These are phyloP conservation scores for Oreochromis aureus DNA, from an alignment of 2,113 vertebrate species.

Conservation along the genomic window DNA sequence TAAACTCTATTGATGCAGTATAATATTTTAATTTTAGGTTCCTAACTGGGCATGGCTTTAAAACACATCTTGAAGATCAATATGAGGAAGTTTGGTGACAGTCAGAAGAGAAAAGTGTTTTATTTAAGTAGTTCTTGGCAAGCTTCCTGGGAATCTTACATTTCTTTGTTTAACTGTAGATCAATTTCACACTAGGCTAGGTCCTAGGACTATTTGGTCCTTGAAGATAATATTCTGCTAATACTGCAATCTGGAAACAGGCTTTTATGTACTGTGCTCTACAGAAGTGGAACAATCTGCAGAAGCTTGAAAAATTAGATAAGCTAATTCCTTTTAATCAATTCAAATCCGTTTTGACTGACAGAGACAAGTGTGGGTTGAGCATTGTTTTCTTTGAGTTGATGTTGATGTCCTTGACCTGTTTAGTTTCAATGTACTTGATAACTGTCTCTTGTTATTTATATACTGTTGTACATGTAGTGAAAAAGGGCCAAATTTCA, in stretches of 20 bases:
- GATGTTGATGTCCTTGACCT: neutral
- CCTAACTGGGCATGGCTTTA: neutral
- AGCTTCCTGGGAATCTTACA: neutral
- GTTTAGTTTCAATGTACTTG: neutral
- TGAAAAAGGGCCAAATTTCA: neutral
- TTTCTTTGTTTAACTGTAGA: neutral
- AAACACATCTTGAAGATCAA: neutral
- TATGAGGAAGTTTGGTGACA: neutral
- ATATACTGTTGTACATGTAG: neutral
- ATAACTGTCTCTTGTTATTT: neutral
- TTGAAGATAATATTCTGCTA: neutral
- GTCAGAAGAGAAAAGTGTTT: neutral
- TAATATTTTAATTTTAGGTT: neutral
- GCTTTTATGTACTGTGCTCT: neutral
- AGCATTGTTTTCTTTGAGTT: neutral
- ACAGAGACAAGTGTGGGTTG: neutral
- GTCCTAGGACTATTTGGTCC: neutral
- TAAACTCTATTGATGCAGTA: neutral
- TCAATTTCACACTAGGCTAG: neutral
- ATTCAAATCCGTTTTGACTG: neutral
- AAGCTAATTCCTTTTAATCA: neutral
- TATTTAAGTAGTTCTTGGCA: neutral
- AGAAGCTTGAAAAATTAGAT: neutral
- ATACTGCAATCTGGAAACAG: neutral
- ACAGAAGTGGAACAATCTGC: neutral